phyloP scores from a whole-genome alignment of 2,113 vertebrate genomes.

The Diadophis punctatus region DNA sequence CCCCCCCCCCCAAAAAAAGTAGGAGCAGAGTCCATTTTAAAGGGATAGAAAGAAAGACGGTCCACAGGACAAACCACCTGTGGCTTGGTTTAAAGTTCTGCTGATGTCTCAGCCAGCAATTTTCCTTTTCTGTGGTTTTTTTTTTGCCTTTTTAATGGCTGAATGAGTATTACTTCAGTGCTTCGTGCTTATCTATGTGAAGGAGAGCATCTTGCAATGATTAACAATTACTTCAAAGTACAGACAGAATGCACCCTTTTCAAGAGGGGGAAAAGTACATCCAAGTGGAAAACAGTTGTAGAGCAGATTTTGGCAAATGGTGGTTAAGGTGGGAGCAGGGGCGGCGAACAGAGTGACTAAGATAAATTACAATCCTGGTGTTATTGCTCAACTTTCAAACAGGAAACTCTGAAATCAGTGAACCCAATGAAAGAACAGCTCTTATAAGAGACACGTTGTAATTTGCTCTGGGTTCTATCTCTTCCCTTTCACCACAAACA shows the following conservation, averaged over 20 bases:
- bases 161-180: conserved; percentile 46
- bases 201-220: conserved; percentile 39
- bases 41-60: background rate
- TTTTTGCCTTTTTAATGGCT: conserved; percentile 39
- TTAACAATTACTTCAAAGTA: conserved; percentile 31
- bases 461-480: background rate
- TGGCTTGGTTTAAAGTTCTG: conserved; percentile 37
- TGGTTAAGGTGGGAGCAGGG: conserved; percentile 33
- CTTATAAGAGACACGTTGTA: conserved; percentile 31
- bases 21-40: background rate
- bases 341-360: conserved; percentile 45
- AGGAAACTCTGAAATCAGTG: conserved; percentile 50
- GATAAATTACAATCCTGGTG: conserved; percentile 45
- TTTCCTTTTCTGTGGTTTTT: conserved; percentile 45
- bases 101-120: conserved; percentile 37
- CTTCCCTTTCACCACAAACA: background rate
- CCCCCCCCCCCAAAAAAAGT: no score
- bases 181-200: conserved; percentile 41
- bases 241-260: conserved; percentile 28
- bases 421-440: conserved; percentile 51
- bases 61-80: conserved; percentile 14
- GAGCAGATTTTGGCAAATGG: conserved; percentile 27
- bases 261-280: background rate
- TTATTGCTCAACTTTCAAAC: conserved; percentile 48
- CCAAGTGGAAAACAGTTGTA: conserved; percentile 25